These are phyloP conservation scores for Nautilus pompilius DNA, from an alignment of 1,140 invertebrate genomes.

Conservation along the genomic window DNA sequence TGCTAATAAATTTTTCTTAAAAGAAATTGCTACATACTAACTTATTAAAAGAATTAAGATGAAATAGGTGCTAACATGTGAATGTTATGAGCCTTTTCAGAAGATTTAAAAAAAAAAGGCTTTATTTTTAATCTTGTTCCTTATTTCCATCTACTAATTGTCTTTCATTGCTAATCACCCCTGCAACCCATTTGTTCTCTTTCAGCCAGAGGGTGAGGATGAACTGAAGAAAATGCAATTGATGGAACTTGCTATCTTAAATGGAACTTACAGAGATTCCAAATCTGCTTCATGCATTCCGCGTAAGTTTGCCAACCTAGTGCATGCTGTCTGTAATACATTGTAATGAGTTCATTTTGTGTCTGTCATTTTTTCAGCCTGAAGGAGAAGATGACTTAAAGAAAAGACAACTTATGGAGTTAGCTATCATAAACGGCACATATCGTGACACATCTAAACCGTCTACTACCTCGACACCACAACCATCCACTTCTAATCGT, in stretches of 20 bases:
- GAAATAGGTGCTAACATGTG: too few relatives aligned
- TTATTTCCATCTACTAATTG: not conserved
- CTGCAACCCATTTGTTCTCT: conserved; percentile 9
- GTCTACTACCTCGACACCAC: conserved; percentile 26
- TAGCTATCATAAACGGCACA: conserved; percentile 99
- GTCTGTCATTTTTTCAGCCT: conserved; percentile 65
- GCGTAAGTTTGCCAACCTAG: conserved; percentile 8
- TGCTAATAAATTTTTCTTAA: too few relatives aligned
- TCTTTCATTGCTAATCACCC: conserved; percentile 3
- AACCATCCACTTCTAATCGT: conserved; percentile 38
- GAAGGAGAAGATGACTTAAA: conserved; percentile 99
- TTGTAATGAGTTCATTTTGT: conserved; percentile 1
- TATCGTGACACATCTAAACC: conserved; percentile 71
- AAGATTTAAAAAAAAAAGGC: too few relatives aligned
- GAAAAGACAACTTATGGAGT: conserved; percentile 98
- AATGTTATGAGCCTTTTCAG: too few relatives aligned
- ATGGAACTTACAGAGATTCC: conserved; percentile 94
- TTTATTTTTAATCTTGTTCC: too few relatives aligned
- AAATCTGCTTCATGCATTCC: conserved; percentile 18
- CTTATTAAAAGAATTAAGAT: too few relatives aligned
- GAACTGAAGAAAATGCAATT: conserved; percentile 98
- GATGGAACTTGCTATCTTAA: conserved; percentile 99
- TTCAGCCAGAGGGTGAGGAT: conserved; percentile 98
- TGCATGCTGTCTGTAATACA: conserved; percentile 16
- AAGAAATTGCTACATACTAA: too few relatives aligned